phyloP scores from a whole-genome alignment of 2,113 vertebrate genomes.

The Syrrhaptes paradoxus region DNA sequence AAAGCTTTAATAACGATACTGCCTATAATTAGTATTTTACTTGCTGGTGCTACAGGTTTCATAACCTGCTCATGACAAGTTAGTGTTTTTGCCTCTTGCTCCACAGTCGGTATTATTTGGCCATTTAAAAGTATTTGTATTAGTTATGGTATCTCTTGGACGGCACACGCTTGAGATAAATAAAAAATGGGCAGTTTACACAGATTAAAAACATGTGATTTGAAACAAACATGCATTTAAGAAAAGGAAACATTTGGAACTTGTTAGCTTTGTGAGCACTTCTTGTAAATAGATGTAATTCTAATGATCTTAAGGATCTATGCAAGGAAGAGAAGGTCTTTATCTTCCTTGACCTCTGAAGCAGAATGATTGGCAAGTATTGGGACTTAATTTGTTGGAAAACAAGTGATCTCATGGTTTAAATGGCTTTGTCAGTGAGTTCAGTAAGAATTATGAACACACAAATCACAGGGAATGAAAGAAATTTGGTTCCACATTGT shows the following conservation, averaged over 20 bases:
- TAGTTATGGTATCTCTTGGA: constrained; percentile 50
- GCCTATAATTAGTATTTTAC: not conserved
- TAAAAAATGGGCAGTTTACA: constrained; percentile 59
- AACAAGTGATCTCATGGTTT: constrained; percentile 75
- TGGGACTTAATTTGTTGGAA: constrained; percentile 60
- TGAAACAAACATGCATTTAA: constrained; percentile 69
- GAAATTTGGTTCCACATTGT: constrained; percentile 1
- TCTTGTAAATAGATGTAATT: constrained; percentile 51
- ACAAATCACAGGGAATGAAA: constrained; percentile 57
- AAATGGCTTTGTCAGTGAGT: constrained; percentile 58
- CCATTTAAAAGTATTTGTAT: not conserved
- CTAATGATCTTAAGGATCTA: constrained; percentile 48
- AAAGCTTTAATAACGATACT: not conserved
- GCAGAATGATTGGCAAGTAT: constrained; percentile 58
- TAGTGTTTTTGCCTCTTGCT: not conserved
- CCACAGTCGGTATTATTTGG: not conserved
- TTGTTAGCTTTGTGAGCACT: constrained; percentile 65
- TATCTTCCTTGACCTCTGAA: constrained; percentile 53
- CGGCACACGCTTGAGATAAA: constrained; percentile 47
- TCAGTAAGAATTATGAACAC: constrained; percentile 53
- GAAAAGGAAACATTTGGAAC: constrained; percentile 73
- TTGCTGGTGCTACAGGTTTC: not conserved
- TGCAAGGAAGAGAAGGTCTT: constrained; percentile 42
- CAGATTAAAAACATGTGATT: constrained; percentile 72
- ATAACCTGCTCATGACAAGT: not conserved